phyloP scores from a whole-genome alignment of 2,797 vertebrate species.

The Enteromius treurensis region DNA sequence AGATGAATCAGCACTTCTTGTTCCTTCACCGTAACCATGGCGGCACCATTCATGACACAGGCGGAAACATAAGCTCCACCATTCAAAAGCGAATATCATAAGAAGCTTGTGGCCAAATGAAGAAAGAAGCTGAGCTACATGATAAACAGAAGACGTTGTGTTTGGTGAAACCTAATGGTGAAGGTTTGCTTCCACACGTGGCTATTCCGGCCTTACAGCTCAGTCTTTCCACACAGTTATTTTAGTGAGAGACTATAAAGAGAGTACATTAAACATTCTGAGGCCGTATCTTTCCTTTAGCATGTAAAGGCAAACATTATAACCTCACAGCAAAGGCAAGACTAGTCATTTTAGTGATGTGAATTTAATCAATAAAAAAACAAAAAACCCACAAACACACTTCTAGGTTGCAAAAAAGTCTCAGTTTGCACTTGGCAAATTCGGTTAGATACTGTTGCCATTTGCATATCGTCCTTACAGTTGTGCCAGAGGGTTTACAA shows the following conservation, averaged over 20 bases:
- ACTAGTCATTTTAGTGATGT: background rate
- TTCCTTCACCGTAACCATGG: constrained; percentile 28
- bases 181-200: background rate
- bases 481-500: constrained; percentile 33
- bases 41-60: constrained; percentile 40
- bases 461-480: constrained; percentile 16
- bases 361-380: background rate
- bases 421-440: constrained; percentile 37
- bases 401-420: background rate
- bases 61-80: background rate
- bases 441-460: constrained; percentile 15
- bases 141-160: constrained; percentile 15
- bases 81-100: constrained; percentile 27
- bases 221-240: background rate
- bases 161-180: background rate
- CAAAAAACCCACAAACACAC: background rate
- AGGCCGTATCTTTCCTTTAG: background rate
- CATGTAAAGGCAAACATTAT: background rate
- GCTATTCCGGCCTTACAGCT: background rate
- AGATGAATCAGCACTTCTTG: constrained; percentile 39
- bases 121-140: background rate
- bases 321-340: background rate
- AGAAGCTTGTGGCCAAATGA: background rate
- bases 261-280: background rate
- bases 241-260: background rate